Conservation (phyloP, 37 sponge, comb jelly and placozoan genomes). For the Chondrilla cf. caribensis region DNA sequence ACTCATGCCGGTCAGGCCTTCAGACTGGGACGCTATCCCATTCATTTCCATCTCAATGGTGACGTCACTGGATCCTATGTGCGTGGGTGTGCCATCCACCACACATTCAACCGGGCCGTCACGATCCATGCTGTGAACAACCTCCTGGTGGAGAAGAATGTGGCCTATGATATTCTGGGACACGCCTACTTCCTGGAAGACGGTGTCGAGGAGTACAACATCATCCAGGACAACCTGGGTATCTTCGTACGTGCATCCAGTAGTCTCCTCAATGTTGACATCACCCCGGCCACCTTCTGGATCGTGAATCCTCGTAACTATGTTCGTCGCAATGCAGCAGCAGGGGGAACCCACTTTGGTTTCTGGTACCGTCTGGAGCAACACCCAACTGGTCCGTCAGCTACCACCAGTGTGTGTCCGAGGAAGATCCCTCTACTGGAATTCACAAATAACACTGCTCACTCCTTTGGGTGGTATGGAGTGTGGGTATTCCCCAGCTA, state of each 20-base stretch:
- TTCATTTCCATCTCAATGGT: conserved; percentile 94
- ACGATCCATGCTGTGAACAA: conserved; percentile 93
- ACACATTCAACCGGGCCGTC: conserved; percentile 95
- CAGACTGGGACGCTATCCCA: conserved; percentile 93
- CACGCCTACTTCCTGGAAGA: conserved; percentile 94
- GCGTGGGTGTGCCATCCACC: conserved; percentile 93
- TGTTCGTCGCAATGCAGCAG: conserved; percentile 88
- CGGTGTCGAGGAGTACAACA: conserved; percentile 79
- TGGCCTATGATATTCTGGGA: conserved; percentile 86
- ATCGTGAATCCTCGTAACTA: conserved; percentile 84
- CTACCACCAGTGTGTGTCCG: conserved; percentile 60
- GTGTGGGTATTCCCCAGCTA: conserved; percentile 87
- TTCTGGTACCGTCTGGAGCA: conserved; percentile 90
- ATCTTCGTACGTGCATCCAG: conserved; percentile 83
- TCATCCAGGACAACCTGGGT: conserved; percentile 87
- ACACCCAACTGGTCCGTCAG: conserved; percentile 87
- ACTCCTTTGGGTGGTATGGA: conserved; percentile 96
- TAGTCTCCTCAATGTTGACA: conserved; percentile 91
- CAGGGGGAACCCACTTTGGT: conserved; percentile 94
- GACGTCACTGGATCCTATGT: conserved; percentile 86
- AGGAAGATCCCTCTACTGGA: conserved; percentile 55
- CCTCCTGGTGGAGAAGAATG: conserved; percentile 92
- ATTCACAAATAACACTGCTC: conserved; percentile 85
- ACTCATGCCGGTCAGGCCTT: conserved; percentile 94
- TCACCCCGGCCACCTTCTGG: conserved; percentile 96